phyloP scores from a whole-genome alignment of 2,797 vertebrate genomes.

The Leuciscus waleckii region DNA sequence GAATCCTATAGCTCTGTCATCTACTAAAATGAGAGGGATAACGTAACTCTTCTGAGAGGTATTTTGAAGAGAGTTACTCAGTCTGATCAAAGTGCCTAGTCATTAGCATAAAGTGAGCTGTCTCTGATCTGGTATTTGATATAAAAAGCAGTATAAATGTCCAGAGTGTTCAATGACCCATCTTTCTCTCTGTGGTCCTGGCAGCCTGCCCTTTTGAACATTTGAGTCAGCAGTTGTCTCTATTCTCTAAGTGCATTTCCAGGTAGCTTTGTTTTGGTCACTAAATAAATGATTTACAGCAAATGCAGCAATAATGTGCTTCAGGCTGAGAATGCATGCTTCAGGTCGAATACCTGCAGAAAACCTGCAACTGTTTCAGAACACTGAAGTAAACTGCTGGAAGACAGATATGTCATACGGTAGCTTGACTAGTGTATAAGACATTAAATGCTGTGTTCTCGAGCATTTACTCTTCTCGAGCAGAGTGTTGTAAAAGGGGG shows the following conservation, averaged over 20 bases:
- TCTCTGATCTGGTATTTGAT: conserved; percentile 15
- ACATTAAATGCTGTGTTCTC: not conserved
- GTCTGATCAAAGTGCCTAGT: conserved; percentile 14
- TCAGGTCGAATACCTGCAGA: conserved; percentile 1
- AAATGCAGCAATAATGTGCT: not conserved
- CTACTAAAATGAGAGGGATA: not conserved
- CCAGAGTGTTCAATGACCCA: not conserved
- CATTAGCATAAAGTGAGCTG: not conserved
- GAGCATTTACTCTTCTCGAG: too few relatives aligned
- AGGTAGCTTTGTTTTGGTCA: conserved; percentile 15
- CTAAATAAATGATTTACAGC: conserved; percentile 5
- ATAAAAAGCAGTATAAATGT: conserved; percentile 14
- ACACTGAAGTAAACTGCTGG: not conserved
- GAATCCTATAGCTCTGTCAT: not conserved
- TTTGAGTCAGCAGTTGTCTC: not conserved
- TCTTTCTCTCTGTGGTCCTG: not conserved
- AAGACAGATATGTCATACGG: not conserved
- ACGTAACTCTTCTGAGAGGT: not conserved
- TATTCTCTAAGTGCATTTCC: not conserved
- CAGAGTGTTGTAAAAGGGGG: not conserved
- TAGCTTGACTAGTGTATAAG: not conserved
- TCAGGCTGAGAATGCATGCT: not conserved
- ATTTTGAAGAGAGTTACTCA: not conserved
- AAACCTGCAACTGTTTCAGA: not conserved
- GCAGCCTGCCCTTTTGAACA: not conserved